Percentiles rank a stretch among this genome's conserved stretches.
Evolutionary conservation across 2,797 vertebrate species (phyloP).

Genomic region (Sylvia borin): DNA sequence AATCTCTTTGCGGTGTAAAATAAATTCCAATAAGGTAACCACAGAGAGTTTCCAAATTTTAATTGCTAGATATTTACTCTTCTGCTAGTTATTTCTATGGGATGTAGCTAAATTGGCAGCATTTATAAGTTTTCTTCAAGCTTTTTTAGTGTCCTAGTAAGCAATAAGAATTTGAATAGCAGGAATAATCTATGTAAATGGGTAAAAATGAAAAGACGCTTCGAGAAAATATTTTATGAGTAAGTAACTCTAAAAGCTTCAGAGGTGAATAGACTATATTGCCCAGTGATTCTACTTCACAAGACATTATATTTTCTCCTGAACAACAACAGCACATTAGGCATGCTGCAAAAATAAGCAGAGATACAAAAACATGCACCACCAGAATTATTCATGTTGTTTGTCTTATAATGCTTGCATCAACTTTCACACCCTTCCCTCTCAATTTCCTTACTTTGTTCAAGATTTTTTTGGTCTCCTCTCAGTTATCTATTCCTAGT

Average conservation of each 20-base stretch:
- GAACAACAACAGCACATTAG: not conserved
- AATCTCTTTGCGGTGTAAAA: constrained; percentile 45
- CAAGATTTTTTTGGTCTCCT: not conserved
- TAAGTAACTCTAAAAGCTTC: not conserved
- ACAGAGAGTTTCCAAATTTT: constrained; percentile 54
- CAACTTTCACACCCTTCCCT: not conserved
- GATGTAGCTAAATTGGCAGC: not conserved
- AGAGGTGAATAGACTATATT: not conserved
- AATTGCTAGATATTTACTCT: constrained; percentile 22
- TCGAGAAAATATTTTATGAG: not conserved
- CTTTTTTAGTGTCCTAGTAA: not conserved
- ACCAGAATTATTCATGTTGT: not conserved
- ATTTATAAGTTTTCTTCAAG: not conserved
- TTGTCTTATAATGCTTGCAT: not conserved
- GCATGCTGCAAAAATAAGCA: not conserved
- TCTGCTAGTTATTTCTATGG: constrained; percentile 50
- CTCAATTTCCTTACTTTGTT: not conserved
- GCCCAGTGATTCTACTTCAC: not conserved
- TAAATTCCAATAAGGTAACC: constrained; percentile 43
- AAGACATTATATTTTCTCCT: not conserved
- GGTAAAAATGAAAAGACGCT: not conserved
- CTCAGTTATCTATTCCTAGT: not conserved
- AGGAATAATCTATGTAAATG: not conserved
- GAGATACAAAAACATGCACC: not conserved
- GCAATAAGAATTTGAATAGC: not conserved